Evolutionary conservation across 1,140 invertebrate genomes (phyloP).

Genomic region (Uloborus diversus): DNA sequence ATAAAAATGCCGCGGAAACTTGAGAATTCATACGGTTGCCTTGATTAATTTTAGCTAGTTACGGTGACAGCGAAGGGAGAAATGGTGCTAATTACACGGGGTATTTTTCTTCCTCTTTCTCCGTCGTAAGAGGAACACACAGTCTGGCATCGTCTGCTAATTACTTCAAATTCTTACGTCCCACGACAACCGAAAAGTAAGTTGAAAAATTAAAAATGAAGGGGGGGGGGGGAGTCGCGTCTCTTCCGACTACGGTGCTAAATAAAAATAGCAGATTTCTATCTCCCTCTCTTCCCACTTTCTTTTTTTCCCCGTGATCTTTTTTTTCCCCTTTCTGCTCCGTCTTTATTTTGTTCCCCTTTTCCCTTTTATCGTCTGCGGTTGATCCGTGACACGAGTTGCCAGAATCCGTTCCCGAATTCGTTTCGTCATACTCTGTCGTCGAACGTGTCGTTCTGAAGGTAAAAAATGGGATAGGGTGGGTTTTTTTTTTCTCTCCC

Average conservation of each 20-base stretch:
- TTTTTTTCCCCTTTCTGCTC: too few relatives aligned
- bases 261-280: conserved; percentile 55
- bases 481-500: background rate
- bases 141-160: conserved; percentile 23
- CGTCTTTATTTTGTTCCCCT: background rate
- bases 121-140: background rate
- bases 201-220: background rate
- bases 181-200: conserved; percentile 30
- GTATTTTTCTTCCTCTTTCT: conserved; percentile 20
- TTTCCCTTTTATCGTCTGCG: background rate
- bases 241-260: background rate
- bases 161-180: conserved; percentile 36
- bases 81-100: conserved; percentile 40
- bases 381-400: conserved; percentile 42
- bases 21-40: too few relatives aligned
- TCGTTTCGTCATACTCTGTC: conserved; percentile 54
- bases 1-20: too few relatives aligned
- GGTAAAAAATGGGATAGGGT: background rate
- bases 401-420: conserved; percentile 53
- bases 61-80: conserved; percentile 40
- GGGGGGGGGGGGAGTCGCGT: background rate
- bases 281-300: conserved; percentile 22
- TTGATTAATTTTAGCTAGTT: conserved; percentile 45
- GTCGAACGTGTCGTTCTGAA: conserved; percentile 29
- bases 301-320: conserved; percentile 3